Base-by-base conservation (phyloP, 2,797 vertebrate species). In the Argya squamiceps region DNA sequence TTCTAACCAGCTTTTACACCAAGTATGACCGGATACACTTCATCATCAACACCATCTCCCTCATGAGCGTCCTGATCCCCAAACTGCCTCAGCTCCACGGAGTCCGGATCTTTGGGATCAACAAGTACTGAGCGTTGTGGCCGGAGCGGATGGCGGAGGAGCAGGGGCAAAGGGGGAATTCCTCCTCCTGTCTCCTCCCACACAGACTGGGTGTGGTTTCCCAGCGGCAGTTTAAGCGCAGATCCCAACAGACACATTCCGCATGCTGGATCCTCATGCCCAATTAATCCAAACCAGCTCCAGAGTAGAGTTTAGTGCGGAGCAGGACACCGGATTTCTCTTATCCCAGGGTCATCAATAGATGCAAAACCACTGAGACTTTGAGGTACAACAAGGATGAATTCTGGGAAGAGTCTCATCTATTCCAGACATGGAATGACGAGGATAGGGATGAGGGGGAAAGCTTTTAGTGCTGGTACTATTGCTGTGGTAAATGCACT, bases 1-100 rank as follows among this genome's bases (percentile, higher is more conserved):
- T 99, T 93, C 98, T 99, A 89, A 99, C 99, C 98, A 99, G 99
- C 98, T 99, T 99, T 98, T 99, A 99, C 98, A 99, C 99, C 75
- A 99, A 99, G 98, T 99, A 99, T 4, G 99, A 99, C 96, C 97
- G 98, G 93, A 94, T 98, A 93, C 99, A 99, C 97, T 99, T 99
- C 92, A 92, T 99, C 95, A 98, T 99, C 98, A 99, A 99, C 98
- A 99, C 99, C 0, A 98, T 99, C 91, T 99, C 99, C 79, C 79
- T 98, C 41, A 98, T 98, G 98, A 98, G 97, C 0, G 99, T 99
- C 49, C 98, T 99, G 94, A 99, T 99, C 96, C 99, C 99, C 96
- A 99, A 99, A 96, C 98, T 99, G 95, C 99, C 99, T n/a, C 99
- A 99, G 98, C 97, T 99, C 84, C 99, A 99, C 0, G 99, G 99